Conservation (phyloP, 2,113 vertebrate genomes). For the Panurus biarmicus region DNA sequence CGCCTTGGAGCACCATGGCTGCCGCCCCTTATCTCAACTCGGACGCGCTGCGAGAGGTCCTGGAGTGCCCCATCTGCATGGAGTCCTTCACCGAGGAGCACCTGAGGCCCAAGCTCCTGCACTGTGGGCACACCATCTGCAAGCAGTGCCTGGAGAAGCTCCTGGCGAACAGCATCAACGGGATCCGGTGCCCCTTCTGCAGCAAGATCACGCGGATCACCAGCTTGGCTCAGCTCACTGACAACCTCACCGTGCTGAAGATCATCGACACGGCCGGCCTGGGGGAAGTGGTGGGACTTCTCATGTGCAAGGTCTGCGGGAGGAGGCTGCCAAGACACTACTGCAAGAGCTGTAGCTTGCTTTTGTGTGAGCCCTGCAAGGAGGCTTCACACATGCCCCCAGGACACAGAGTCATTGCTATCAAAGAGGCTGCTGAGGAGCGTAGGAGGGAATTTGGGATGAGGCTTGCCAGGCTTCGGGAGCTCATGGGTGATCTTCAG, state of each 20-base stretch:
- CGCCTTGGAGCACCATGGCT: conserved; percentile 71
- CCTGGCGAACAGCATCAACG: conserved; percentile 90
- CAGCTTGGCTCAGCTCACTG: conserved; percentile 84
- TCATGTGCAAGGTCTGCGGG: conserved; percentile 87
- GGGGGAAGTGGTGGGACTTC: conserved; percentile 77
- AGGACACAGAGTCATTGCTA: conserved; percentile 79
- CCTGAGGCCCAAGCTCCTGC: conserved; percentile 89
- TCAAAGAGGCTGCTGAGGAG: conserved; percentile 85
- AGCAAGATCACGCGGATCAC: conserved; percentile 92
- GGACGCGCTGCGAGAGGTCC: conserved; percentile 87
- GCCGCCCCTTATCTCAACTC: conserved; percentile 81
- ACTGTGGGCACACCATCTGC: conserved; percentile 95
- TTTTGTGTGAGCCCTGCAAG: conserved; percentile 87
- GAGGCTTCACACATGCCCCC: conserved; percentile 75
- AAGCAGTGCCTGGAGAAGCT: conserved; percentile 92
- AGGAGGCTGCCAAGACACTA: conserved; percentile 88
- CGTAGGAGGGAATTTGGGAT: conserved; percentile 81
- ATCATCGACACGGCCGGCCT: conserved; percentile 87
- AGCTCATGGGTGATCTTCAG: conserved; percentile 84
- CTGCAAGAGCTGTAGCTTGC: conserved; percentile 79
- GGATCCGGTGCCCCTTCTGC: conserved; percentile 95
- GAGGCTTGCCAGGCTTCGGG: conserved; percentile 78
- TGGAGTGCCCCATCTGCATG: conserved; percentile 96
- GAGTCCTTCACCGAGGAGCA: conserved; percentile 91
- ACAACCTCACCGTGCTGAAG: conserved; percentile 95